phyloP scores from a whole-genome alignment of 2,113 vertebrate genomes.

The Picathartes gymnocephalus region DNA sequence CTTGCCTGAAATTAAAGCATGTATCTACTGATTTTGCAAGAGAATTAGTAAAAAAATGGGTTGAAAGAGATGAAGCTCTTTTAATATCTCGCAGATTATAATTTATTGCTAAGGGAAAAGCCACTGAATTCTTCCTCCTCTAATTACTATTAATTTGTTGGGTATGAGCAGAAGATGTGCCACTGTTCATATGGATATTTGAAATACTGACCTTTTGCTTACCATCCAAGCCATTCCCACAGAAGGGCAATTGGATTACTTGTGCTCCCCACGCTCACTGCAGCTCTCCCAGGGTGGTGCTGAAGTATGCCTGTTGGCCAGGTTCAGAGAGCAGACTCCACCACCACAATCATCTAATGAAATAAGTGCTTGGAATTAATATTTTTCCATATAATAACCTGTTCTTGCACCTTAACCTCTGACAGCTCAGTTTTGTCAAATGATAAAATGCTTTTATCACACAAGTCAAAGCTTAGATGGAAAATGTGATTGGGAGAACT shows the following conservation, averaged over 20 bases:
- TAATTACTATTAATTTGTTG: not conserved
- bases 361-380: not conserved
- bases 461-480: not conserved
- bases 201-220: not conserved
- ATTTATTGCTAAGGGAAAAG: not conserved
- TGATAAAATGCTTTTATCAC: not conserved
- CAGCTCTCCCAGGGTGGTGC: not conserved
- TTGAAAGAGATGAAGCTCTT: not conserved
- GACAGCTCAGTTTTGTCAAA: not conserved
- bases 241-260: not conserved
- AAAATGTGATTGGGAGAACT: not conserved
- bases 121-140: not conserved
- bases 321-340: not conserved
- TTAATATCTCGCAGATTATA: not conserved
- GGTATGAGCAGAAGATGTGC: not conserved
- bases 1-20: not conserved
- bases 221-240: not conserved
- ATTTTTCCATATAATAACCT: not conserved
- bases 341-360: not conserved
- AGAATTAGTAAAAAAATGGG: not conserved
- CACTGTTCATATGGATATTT: not conserved
- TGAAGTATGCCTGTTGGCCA: not conserved
- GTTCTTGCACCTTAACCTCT: not conserved
- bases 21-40: not conserved
- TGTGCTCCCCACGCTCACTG: rapidly evolving